Conservation (phyloP, 2,797 vertebrate genomes). For the Premnoplex brunnescens region DNA sequence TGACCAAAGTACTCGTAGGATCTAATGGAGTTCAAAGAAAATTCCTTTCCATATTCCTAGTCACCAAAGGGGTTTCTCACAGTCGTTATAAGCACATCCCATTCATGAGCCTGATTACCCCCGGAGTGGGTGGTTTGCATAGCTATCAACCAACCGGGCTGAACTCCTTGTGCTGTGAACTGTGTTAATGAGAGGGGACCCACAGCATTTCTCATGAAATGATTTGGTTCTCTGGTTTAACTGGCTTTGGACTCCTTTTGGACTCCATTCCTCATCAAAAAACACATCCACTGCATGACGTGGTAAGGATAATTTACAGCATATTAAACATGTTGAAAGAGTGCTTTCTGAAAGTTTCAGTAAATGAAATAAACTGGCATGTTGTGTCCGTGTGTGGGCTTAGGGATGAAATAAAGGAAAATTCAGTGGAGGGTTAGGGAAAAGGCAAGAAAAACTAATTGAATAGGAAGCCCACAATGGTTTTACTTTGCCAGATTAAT, state of each 20-base stretch:
- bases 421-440: neutral
- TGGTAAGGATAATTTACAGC: neutral
- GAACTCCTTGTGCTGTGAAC: neutral
- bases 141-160: neutral
- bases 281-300: neutral
- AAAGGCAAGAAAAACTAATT: conserved; percentile 19
- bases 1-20: neutral
- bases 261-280: neutral
- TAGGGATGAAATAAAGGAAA: conserved; percentile 25
- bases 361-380: neutral
- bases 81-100: neutral
- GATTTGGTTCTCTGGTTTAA: neutral
- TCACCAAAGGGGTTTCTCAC: neutral
- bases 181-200: neutral
- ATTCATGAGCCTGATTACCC: neutral
- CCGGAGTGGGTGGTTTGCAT: neutral
- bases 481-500: conserved; percentile 45
- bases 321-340: neutral
- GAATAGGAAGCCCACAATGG: conserved; percentile 12
- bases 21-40: conserved; percentile 24
- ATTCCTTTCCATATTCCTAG: neutral
- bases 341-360: neutral
- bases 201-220: neutral
- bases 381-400: neutral
- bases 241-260: neutral